Conservation (phyloP, 2,888 invertebrate species). For the Acrocyrtus sp. region DNA sequence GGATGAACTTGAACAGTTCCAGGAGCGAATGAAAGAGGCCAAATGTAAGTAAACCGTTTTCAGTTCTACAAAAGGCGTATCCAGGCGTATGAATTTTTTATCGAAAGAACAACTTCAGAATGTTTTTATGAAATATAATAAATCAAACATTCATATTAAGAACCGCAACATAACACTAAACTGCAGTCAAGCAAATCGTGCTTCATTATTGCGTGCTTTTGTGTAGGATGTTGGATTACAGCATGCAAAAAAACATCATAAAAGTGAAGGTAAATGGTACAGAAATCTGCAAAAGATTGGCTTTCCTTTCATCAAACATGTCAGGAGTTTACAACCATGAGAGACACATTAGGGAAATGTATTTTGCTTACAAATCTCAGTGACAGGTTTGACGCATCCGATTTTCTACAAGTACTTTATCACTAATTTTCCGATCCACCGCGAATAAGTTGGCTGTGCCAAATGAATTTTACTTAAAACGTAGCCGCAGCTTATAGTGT, state of each 20-base stretch:
- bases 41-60: slow-evolving; percentile 56
- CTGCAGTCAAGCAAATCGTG: no score
- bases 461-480: slow-evolving; percentile 25
- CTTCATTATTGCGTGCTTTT: no score
- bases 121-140: no score
- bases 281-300: no score
- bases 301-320: slow-evolving; percentile 38
- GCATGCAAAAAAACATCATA: no score
- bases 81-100: no score
- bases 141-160: no score
- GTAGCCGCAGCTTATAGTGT: neutral
- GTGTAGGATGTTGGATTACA: no score
- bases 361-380: slow-evolving; percentile 33
- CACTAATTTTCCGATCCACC: slow-evolving; percentile 51
- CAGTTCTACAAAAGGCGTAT: no score
- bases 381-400: slow-evolving; percentile 43
- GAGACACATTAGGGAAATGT: slow-evolving; percentile 1
- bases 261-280: no score
- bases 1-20: slow-evolving; percentile 60
- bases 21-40: slow-evolving; percentile 59
- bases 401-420: slow-evolving; percentile 38
- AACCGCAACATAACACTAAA: no score
- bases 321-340: slow-evolving; percentile 26
- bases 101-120: no score
- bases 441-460: slow-evolving; percentile 44